A percentile compares a stretch with the other conserved stretches of the same genome.
Conservation (phyloP, 2,113 vertebrate species). For the Ibidorhyncha struthersii region DNA sequence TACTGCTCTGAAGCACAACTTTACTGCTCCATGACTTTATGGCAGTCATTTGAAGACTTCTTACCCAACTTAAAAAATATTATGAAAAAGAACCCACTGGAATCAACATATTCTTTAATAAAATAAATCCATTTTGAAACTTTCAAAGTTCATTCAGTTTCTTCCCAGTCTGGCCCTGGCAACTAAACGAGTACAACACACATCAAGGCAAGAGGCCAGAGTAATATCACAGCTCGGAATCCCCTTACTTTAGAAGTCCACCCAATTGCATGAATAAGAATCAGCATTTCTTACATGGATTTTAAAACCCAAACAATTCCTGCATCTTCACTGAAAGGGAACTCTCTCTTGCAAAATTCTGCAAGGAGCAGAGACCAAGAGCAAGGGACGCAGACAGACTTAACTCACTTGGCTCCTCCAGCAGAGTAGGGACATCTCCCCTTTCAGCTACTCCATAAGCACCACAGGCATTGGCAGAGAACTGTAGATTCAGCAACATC, state of each 20-base stretch:
- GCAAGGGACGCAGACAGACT: neutral
- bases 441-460: neutral
- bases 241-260: neutral
- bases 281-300: neutral
- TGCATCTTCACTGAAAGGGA: neutral
- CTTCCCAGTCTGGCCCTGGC: neutral
- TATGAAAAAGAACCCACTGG: neutral
- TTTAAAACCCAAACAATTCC: conserved; percentile 47
- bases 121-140: neutral
- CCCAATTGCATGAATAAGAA: neutral
- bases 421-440: neutral
- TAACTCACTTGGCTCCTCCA: neutral
- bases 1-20: conserved; percentile 7
- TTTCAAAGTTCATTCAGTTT: conserved; percentile 49
- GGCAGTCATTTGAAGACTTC: neutral
- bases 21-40: neutral
- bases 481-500: neutral
- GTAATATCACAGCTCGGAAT: conserved; percentile 8
- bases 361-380: neutral
- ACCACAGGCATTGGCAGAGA: neutral
- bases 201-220: conserved; percentile 2
- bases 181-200: neutral
- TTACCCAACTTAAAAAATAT: neutral
- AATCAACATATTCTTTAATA: neutral
- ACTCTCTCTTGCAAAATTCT: neutral